phyloP scores from a whole-genome alignment of 1,140 invertebrate genomes.

The Daktulosphaira vitifoliae region DNA sequence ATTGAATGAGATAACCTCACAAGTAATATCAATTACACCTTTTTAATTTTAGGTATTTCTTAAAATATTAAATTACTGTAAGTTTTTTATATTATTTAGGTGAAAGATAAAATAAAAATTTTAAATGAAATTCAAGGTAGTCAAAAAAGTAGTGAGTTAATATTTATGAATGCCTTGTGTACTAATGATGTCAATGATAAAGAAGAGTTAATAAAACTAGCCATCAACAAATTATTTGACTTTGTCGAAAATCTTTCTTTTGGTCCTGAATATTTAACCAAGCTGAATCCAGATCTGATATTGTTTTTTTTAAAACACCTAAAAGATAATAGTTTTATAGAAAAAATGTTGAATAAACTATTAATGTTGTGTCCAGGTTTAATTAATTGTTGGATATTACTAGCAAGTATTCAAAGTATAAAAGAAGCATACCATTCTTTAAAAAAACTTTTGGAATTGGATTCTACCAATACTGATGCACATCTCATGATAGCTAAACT shows the following conservation, averaged over 20 bases:
- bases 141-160: constrained; percentile 45
- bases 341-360: constrained; percentile 43
- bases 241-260: constrained; percentile 55
- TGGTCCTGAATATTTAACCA: constrained; percentile 63
- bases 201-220: constrained; percentile 57
- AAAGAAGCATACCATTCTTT: constrained; percentile 54
- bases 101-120: constrained; percentile 76
- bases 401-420: constrained; percentile 49
- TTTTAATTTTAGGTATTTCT: too few species aligned
- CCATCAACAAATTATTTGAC: constrained; percentile 59
- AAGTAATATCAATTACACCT: neutral
- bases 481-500: constrained; percentile 85
- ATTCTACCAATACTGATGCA: constrained; percentile 68
- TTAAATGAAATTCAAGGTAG: constrained; percentile 65
- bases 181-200: constrained; percentile 51
- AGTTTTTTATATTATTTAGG: constrained; percentile 48
- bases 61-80: too few species aligned
- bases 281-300: constrained; percentile 78
- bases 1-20: constrained; percentile 4
- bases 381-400: constrained; percentile 54
- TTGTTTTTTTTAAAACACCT: constrained; percentile 55
- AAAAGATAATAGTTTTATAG: neutral
- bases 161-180: constrained; percentile 62
- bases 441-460: constrained; percentile 52
- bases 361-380: constrained; percentile 74